Evolutionary conservation across 2,797 vertebrate species (phyloP).

Genomic region (Crocidura indochinensis): DNA sequence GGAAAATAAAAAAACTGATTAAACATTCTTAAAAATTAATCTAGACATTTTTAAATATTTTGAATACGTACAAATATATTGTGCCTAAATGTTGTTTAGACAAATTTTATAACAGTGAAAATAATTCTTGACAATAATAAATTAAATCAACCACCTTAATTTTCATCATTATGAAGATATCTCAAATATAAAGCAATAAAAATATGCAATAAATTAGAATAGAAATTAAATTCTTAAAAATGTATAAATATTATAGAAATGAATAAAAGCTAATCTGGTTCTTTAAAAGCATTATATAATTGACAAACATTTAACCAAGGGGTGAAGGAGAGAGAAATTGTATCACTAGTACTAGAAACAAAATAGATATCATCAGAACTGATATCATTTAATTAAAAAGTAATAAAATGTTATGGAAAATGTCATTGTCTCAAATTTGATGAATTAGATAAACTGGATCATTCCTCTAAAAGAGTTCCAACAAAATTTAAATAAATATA

Average conservation of each 20-base stretch:
- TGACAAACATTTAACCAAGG: not conserved
- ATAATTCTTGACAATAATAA: not conserved
- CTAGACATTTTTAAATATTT: not conserved
- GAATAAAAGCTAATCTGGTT: not conserved
- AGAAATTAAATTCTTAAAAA: not conserved
- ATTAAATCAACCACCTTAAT: not conserved
- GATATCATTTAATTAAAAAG: not conserved
- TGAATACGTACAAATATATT: conserved; percentile 1
- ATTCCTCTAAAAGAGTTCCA: not conserved
- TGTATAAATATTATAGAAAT: not conserved
- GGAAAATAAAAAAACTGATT: not conserved
- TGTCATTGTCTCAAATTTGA: not conserved
- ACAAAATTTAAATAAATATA: not conserved
- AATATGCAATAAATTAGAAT: not conserved
- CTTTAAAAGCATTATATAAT: not conserved
- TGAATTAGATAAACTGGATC: not conserved
- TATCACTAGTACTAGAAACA: not conserved
- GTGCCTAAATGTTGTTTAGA: not conserved
- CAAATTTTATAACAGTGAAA: not conserved
- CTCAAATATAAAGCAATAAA: not conserved
- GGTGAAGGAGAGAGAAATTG: not conserved
- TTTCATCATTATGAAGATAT: not conserved
- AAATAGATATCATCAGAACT: not conserved
- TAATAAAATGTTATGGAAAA: not conserved
- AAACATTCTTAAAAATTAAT: too few species aligned